Evolutionary conservation across 2,113 vertebrate species (phyloP), one percentile per base, ranked within the genome.

Genomic region (Brachyistius frenatus): DNA sequence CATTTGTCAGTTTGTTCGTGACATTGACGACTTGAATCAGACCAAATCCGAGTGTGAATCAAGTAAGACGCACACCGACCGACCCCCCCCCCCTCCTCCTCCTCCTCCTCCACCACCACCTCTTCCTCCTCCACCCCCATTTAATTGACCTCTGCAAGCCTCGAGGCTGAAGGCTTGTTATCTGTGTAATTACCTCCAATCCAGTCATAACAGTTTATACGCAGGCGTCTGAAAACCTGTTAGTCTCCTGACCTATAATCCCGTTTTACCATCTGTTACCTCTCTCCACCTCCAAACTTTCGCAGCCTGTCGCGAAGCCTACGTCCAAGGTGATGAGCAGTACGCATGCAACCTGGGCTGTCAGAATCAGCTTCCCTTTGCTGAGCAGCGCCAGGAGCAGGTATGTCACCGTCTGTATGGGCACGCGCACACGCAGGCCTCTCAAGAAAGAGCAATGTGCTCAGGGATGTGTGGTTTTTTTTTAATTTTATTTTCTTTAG

Each of bases 1-100:
- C 72, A 99, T 99, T 88, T 99, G 98, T 53, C 98, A 99, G 87
- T 99, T 99, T 85, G 98, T 99, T 78, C 95, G 96, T 1, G 97
- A 99, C 66, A 95, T 94, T 70, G 95, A 94, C 0, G 97, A 98
- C 16, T 89, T 99, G 86, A 99, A 99, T 78, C 95, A 95, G 63
- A 99, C 98, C 79, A 97, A 96, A 64, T 57, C 93, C 66, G 98
- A 99, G 65, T 99, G 98, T 52, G 97, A 99, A 88, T 97, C 97
- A 69, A 97, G 97, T 99, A 95, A 96, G 95, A 60, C 5, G n/a
- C 7, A 1, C 16, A 50, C 11, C 7, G 36, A 68, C 33, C 1
- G n/a, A n/a, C 23, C 1, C 23, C 23, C 23, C 23, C 23, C 23
- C 1, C 23, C 23, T 23, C 23, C 23, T 23, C 23, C 23, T 23